Base-by-base conservation (phyloP, 2,113 vertebrate genomes). In the Xenopus laevis region DNA sequence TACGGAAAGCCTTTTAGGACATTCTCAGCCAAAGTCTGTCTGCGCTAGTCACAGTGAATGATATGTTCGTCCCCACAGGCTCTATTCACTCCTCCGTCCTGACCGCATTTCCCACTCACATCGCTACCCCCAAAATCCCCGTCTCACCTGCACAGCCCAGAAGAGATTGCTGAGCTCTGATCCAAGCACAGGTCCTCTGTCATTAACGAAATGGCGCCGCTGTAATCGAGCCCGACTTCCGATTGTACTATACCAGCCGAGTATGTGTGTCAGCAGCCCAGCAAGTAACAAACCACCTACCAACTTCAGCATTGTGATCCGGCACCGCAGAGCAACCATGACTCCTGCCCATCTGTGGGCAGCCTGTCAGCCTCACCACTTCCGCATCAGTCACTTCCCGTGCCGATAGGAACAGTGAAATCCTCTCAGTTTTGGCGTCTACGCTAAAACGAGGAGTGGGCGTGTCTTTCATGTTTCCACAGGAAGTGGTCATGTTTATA, bases 81-180 rank as follows among this genome's bases (percentile, higher is more conserved):
- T 27, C 4, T 27, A 27, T 27, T 2, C 23, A 27, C 23, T 27
- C 23, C 23, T 27, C 23, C 23, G 1, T 27, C 23, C 23, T 27
- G 23, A 4, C 4, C 23, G 23, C 23, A 27, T 2, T 2, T 27
- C 23, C 23, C 23, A 27, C 4, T 27, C 23, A 27, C 2, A 27
- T 27, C 1, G 4, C 10, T 20, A 16, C 55, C 18, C 9, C 4
- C 16, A 17, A 10, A 15, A 40, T 50, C 13, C n/a, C 18, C n/a
- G 27, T 4, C 89, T 84, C 83, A 94, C 95, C 92, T 96, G 95
- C 79, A 95, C 81, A 33, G 90, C 88, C 94, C 94, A 95, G 78
- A 95, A 93, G 77, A 96, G 80, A 60, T 88, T 90, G 77, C 66
- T 64, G 69, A 87, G 78, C 63, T 86, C 81, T 1, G 78, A 85